These are phyloP conservation scores for Chymomyza amoena DNA, from an alignment of 2,888 invertebrate species.

Conservation along the genomic window DNA sequence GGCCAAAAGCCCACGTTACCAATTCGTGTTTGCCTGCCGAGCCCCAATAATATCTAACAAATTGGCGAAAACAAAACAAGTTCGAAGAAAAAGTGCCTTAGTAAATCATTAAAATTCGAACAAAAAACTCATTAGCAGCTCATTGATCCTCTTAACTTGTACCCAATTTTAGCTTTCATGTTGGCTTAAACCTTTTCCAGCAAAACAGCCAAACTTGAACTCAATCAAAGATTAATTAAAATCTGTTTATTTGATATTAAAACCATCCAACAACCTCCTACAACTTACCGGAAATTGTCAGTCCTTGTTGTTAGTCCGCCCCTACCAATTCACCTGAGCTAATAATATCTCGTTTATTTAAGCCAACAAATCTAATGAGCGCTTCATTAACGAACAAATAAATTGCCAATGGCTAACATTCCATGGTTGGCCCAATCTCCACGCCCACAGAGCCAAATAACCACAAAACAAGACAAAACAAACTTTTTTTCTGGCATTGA, in stretches of 20 bases:
- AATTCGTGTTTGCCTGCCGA: too few species aligned
- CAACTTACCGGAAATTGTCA: neutral
- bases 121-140: too few species aligned
- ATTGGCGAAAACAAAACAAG: too few species aligned
- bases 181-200: too few species aligned
- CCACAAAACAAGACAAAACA: conserved; percentile 7
- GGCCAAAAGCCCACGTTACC: too few species aligned
- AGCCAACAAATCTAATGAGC: neutral
- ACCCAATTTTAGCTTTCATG: too few species aligned
- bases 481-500: conserved; percentile 36
- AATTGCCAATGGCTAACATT: neutral
- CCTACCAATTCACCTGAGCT: neutral
- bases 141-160: too few species aligned
- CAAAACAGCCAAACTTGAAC: too few species aligned
- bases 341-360: neutral
- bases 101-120: too few species aligned
- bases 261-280: neutral
- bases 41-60: too few species aligned
- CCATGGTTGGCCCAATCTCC: neutral
- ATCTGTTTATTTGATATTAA: neutral
- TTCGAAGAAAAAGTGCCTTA: too few species aligned
- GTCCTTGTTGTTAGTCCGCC: neutral
- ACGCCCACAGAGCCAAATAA: neutral
- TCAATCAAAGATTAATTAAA: neutral
- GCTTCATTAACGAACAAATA: neutral